These are phyloP conservation scores for Copidosoma floridanum DNA, from an alignment of 1,140 invertebrate genomes.

Conservation along the genomic window DNA sequence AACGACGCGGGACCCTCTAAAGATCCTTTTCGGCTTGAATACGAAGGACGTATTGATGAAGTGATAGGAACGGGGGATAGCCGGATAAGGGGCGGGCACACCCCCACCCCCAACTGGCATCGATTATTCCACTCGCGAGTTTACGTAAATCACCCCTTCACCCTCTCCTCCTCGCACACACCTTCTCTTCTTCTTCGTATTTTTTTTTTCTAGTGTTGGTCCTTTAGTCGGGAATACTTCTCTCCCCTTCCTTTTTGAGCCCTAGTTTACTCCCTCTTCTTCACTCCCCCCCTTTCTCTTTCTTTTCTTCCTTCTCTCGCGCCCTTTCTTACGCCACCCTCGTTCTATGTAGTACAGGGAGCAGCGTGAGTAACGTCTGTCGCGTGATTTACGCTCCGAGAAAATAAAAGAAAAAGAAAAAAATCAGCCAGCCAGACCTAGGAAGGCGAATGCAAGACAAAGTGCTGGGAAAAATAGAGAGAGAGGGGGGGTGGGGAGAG, in stretches of 20 bases:
- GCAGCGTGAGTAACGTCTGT: conserved; percentile 38
- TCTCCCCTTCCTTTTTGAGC: no score
- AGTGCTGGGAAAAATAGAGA: conserved; percentile 1
- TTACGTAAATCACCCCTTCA: conserved; percentile 49
- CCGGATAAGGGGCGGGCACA: not conserved
- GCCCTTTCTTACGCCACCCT: conserved; percentile 24
- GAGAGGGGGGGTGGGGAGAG: conserved; percentile 31
- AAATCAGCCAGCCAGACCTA: no score
- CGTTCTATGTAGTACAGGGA: no score
- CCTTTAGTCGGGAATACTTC: no score
- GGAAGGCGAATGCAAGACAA: no score
- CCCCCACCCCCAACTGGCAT: conserved; percentile 46
- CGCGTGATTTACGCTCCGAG: conserved; percentile 45
- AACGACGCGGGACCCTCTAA: no score
- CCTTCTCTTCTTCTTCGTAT: no score
- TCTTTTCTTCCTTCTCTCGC: no score
- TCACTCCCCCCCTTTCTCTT: no score
- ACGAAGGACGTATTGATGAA: not conserved
- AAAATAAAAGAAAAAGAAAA: conserved; percentile 45
- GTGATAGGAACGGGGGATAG: not conserved
- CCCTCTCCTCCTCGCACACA: conserved; percentile 26
- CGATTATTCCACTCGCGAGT: conserved; percentile 51
- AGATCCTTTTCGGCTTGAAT: no score
- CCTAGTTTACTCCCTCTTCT: no score
- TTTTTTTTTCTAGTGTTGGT: no score